These are phyloP conservation scores for Sylvicola cinctus DNA, from an alignment of 2,888 invertebrate species.

Conservation along the genomic window DNA sequence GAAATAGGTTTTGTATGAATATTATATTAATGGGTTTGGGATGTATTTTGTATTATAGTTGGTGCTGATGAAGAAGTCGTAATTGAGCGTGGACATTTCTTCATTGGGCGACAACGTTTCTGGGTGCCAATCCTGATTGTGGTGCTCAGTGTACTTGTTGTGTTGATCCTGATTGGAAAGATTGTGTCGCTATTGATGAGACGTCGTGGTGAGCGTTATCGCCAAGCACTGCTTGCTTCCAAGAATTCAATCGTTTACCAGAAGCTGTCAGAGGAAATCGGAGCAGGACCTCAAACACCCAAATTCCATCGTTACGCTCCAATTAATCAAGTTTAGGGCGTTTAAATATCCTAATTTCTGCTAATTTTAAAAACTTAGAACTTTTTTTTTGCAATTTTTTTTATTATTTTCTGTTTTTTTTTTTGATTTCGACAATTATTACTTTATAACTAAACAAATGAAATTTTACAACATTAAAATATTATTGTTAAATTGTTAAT, in stretches of 20 bases:
- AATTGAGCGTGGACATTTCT: conserved; percentile 10
- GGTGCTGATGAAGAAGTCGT: conserved; percentile 2
- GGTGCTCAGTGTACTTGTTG: conserved; percentile 30
- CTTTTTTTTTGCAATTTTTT: too few species aligned
- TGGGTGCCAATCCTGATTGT: conserved; percentile 37
- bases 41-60: background rate
- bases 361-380: too few species aligned
- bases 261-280: conserved; percentile 55
- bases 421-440: too few species aligned
- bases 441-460: too few species aligned
- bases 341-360: too few species aligned
- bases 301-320: conserved; percentile 43
- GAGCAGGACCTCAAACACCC: conserved; percentile 42
- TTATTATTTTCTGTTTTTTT: too few species aligned
- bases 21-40: background rate
- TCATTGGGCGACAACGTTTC: conserved; percentile 29
- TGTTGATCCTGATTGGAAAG: conserved; percentile 32
- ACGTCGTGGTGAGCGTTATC: conserved; percentile 27
- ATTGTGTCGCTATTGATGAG: conserved; percentile 31
- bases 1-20: background rate
- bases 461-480: too few species aligned
- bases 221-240: conserved; percentile 23
- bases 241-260: conserved; percentile 44
- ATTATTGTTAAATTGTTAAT: too few species aligned
- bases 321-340: conserved; percentile 30